A percentile compares a stretch with the other conserved stretches of the same genome.
Evolutionary conservation across 2,113 vertebrate species (phyloP).

Genomic region (Lophochroa leadbeateri): DNA sequence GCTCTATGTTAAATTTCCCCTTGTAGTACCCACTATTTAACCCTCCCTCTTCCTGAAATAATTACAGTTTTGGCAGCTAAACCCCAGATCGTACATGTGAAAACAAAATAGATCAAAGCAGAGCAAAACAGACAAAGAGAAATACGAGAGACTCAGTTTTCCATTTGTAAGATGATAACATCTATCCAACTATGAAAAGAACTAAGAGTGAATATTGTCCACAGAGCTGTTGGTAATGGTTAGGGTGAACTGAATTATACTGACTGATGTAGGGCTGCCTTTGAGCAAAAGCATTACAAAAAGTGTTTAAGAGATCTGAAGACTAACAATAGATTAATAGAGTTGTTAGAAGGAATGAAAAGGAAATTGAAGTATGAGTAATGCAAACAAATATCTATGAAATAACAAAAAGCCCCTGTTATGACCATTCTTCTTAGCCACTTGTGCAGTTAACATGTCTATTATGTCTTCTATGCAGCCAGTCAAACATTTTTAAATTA

Average conservation of each 20-base stretch:
- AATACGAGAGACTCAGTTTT: neutral
- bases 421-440: neutral
- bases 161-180: neutral
- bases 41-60: slow-evolving; percentile 1
- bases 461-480: neutral
- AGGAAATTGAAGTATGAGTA: slow-evolving; percentile 29
- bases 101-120: slow-evolving; percentile 4
- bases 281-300: slow-evolving; percentile 24
- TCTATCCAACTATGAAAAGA: neutral
- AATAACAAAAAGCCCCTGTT: neutral
- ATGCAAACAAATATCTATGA: slow-evolving; percentile 17
- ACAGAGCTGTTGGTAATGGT: neutral
- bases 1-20: neutral
- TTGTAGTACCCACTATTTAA: neutral
- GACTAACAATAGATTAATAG: neutral
- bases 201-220: neutral
- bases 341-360: slow-evolving; percentile 9
- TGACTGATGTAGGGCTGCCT: neutral
- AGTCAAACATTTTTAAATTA: neutral
- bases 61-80: neutral
- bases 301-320: slow-evolving; percentile 12
- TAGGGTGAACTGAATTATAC: neutral
- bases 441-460: neutral
- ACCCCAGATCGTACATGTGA: neutral
- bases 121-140: neutral